These are phyloP conservation scores for Cactoblastis cactorum DNA, from an alignment of 2,888 invertebrate genomes.

Conservation along the genomic window DNA sequence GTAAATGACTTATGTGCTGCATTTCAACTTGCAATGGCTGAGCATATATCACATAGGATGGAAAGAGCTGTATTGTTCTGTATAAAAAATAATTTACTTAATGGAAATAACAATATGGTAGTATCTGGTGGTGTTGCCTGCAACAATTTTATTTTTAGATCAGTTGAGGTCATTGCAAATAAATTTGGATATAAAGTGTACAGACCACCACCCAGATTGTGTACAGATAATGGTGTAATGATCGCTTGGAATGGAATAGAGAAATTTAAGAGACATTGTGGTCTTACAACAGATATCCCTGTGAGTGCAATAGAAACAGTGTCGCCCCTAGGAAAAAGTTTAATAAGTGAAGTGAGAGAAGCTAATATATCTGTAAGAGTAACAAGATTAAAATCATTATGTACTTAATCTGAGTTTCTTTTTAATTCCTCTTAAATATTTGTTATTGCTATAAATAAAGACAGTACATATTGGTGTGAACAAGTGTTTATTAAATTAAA, in stretches of 20 bases:
- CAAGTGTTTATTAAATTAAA: slow-evolving; percentile 32
- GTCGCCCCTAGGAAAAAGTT: slow-evolving; percentile 81
- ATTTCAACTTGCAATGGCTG: slow-evolving; percentile 85
- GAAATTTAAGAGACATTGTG: slow-evolving; percentile 75
- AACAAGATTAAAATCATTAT: slow-evolving; percentile 44
- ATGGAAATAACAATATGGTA: slow-evolving; percentile 80
- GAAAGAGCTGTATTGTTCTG: slow-evolving; percentile 91
- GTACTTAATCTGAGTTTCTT: not conserved
- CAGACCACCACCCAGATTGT: slow-evolving; percentile 90
- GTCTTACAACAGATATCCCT: slow-evolving; percentile 74
- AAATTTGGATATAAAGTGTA: slow-evolving; percentile 82
- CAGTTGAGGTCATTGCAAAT: slow-evolving; percentile 83
- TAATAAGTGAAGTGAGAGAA: slow-evolving; percentile 76
- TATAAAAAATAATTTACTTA: slow-evolving; percentile 78
- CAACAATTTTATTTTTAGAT: slow-evolving; percentile 88
- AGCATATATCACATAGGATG: slow-evolving; percentile 89
- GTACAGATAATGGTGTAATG: slow-evolving; percentile 99
- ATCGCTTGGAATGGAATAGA: slow-evolving; percentile 99
- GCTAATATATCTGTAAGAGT: slow-evolving; percentile 69
- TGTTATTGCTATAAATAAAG: not conserved
- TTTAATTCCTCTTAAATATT: not conserved
- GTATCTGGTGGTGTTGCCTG: slow-evolving; percentile 98
- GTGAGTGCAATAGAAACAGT: slow-evolving; percentile 79
- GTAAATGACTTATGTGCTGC: slow-evolving; percentile 91
- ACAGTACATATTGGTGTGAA: not conserved